Evolutionary conservation across 2,797 vertebrate genomes (phyloP), one percentile per base, ranked within the genome.

Genomic region (Limnodromus scolopaceus): DNA sequence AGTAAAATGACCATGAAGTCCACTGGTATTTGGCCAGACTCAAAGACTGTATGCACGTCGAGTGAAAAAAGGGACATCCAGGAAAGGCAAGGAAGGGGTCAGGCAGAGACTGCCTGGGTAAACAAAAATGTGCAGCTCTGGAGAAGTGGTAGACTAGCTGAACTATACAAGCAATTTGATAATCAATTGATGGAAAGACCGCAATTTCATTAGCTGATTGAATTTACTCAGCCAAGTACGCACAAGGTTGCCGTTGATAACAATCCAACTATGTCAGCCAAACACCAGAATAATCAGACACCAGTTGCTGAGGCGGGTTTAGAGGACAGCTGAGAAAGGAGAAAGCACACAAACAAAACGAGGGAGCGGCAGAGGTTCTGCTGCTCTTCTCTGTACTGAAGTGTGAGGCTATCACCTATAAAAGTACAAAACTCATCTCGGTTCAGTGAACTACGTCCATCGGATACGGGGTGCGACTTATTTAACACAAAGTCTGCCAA

Each of bases 251-350:
- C 54, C 36, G 75, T 2, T 94, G 89, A 41, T 54, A 91, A 79
- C 75, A 69, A 80, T 60, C 89, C 75, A 94, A 32, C 49, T 39
- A 30, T 57, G 75, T 41, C 17, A 39, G 78, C 55, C 72, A 79
- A 92, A 91, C 48, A 80, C 57, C 78, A 92, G 92, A 97, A 94
- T 88, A 94, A 97, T 94, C 91, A 95, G 89, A 85, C 65, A 70
- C 78, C 80, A 79, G 38, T 68, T 55, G 71, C 80, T n/a, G 55
- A 81, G 79, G 71, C 22, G 27, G 76, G 69, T 84, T 96, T 87
- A 90, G 93, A 97, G 93, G 80, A 88, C 48, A 93, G 57, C 13
- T 57, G 36, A 86, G 81, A 84, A 84, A 92, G 71, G 75, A 78
- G 53, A 79, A 95, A 71, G 61, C 61, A 78, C n/a, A 34, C 32